Conservation (phyloP, 2,113 vertebrate genomes). For the Progne subis region DNA sequence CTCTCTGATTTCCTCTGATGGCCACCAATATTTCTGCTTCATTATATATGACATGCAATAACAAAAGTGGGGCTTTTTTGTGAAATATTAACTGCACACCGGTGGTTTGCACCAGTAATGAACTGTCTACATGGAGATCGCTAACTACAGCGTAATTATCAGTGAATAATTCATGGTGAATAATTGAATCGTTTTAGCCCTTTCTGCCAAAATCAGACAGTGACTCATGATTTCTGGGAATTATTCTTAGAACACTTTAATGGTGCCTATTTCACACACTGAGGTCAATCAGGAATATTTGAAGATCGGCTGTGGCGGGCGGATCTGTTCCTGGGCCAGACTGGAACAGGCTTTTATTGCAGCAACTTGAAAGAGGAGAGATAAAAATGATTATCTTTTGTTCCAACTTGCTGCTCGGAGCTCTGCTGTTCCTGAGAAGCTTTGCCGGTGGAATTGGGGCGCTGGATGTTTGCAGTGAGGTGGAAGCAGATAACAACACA, state of each 20-base stretch:
- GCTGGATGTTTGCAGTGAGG: rapidly evolving
- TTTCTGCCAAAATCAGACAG: slow-evolving; percentile 36
- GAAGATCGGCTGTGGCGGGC: background rate
- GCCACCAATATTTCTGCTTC: background rate
- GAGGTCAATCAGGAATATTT: slow-evolving; percentile 45
- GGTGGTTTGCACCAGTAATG: background rate
- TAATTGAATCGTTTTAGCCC: slow-evolving; percentile 38
- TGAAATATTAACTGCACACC: background rate
- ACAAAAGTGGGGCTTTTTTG: background rate
- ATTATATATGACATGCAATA: background rate
- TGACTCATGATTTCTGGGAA: slow-evolving; percentile 52
- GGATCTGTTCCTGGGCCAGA: slow-evolving; percentile 17
- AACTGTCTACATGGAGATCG: background rate
- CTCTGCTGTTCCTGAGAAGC: background rate
- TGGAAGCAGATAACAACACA: background rate
- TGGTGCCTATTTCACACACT: background rate
- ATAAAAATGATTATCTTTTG: background rate
- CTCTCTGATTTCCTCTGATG: background rate
- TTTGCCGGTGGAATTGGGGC: background rate
- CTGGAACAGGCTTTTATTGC: background rate
- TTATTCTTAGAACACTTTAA: slow-evolving; percentile 36
- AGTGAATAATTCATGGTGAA: slow-evolving; percentile 55
- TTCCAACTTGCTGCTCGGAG: background rate
- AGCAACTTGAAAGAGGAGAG: slow-evolving; percentile 16
- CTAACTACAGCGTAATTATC: slow-evolving; percentile 45